These are phyloP conservation scores for Porites lutea DNA, from an alignment of 64 coral and sea anemone genomes.

Conservation along the genomic window DNA sequence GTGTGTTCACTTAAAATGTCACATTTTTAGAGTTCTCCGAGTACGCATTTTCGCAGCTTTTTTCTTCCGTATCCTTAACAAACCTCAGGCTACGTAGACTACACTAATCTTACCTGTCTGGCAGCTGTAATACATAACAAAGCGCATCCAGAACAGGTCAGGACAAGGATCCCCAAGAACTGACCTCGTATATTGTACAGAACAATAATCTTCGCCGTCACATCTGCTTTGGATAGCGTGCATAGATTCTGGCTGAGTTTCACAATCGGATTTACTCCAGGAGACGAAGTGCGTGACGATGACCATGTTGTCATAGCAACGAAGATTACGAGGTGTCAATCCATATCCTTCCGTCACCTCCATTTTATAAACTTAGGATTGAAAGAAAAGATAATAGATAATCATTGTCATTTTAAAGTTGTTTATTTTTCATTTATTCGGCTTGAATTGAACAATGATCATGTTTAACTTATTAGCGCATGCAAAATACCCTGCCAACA, in stretches of 20 bases:
- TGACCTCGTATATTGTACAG: not conserved
- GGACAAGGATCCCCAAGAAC: constrained; percentile 26
- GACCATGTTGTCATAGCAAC: constrained; percentile 63
- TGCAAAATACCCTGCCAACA: too few relatives aligned
- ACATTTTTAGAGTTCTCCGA: too few relatives aligned
- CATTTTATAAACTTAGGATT: constrained; percentile 44
- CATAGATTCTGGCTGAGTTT: not conserved
- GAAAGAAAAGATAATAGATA: not conserved
- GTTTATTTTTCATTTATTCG: too few relatives aligned
- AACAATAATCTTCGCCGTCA: constrained; percentile 36
- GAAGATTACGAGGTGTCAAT: constrained; percentile 29
- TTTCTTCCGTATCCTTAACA: too few relatives aligned
- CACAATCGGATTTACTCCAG: constrained; percentile 6
- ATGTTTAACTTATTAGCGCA: too few relatives aligned
- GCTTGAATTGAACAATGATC: too few relatives aligned
- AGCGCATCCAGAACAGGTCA: not conserved
- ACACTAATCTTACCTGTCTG: constrained; percentile 49
- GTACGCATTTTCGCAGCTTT: too few relatives aligned
- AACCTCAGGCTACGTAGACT: too few relatives aligned
- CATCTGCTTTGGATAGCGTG: constrained; percentile 17
- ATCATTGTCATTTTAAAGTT: too few relatives aligned
- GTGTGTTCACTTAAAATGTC: too few relatives aligned
- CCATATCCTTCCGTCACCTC: not conserved
- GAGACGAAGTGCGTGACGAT: constrained; percentile 27
- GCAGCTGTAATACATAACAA: constrained; percentile 65